phyloP scores from a whole-genome alignment of 2,888 invertebrate species.

The Drosophila tripunctata region DNA sequence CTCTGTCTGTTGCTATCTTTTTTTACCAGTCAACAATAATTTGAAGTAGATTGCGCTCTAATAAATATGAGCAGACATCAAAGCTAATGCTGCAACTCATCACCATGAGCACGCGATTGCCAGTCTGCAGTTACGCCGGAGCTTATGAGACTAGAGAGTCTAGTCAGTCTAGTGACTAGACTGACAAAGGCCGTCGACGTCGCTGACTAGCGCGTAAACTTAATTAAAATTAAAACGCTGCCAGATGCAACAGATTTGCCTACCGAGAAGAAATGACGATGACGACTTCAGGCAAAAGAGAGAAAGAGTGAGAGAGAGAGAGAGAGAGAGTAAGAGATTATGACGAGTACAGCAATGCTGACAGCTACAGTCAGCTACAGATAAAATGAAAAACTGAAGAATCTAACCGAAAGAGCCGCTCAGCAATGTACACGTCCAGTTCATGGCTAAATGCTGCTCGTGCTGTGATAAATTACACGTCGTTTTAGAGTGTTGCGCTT shows the following conservation, averaged over 20 bases:
- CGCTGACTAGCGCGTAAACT: constrained; percentile 71
- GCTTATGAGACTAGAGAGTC: constrained; percentile 8
- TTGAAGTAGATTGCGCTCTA: constrained; percentile 78
- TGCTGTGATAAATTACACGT: constrained; percentile 82
- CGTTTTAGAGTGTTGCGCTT: constrained; percentile 82
- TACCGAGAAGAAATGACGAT: constrained; percentile 62
- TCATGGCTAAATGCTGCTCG: constrained; percentile 81
- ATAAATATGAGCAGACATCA: constrained; percentile 81
- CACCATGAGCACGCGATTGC: constrained; percentile 78
- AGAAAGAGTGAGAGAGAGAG: background rate
- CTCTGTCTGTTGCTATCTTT: too few species aligned
- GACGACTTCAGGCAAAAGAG: constrained; percentile 26
- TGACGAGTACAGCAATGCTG: constrained; percentile 45
- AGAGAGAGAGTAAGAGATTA: constrained; percentile 32
- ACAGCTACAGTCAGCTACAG: constrained; percentile 31
- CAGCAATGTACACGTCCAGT: constrained; percentile 51
- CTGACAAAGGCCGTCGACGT: constrained; percentile 20
- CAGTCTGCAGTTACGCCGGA: constrained; percentile 33
- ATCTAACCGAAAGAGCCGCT: constrained; percentile 36
- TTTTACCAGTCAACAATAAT: constrained; percentile 50
- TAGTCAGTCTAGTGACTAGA: constrained; percentile 15
- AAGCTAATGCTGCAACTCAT: constrained; percentile 82
- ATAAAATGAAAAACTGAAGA: too few species aligned
- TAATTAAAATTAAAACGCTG: constrained; percentile 81
- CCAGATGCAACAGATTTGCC: constrained; percentile 73